These are phyloP conservation scores for Pseudococcus viburni DNA, from an alignment of 2,888 invertebrate genomes.

Conservation along the genomic window DNA sequence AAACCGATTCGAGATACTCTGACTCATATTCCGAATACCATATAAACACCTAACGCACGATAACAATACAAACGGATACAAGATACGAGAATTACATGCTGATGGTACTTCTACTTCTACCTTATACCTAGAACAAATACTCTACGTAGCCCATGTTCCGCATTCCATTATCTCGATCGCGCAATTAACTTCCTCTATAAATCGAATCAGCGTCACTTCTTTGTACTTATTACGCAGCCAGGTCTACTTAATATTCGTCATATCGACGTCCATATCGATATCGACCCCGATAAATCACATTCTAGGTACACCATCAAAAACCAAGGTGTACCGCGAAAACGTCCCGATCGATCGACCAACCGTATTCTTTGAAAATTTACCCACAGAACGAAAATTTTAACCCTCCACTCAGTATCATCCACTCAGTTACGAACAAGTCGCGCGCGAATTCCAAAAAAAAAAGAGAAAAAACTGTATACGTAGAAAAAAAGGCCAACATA, in stretches of 20 bases:
- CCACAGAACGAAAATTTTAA: not conserved
- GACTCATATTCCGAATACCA: too few relatives aligned
- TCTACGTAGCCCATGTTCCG: not conserved
- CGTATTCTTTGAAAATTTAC: not conserved
- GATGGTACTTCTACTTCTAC: not conserved
- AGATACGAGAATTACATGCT: not conserved
- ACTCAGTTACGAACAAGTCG: not conserved
- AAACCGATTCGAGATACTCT: too few relatives aligned
- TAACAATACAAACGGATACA: not conserved
- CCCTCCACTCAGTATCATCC: not conserved
- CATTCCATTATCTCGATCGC: constrained; percentile 12
- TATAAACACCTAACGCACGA: too few relatives aligned
- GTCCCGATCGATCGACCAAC: not conserved
- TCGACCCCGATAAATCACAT: too few relatives aligned
- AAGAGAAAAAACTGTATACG: not conserved
- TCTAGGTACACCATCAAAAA: too few relatives aligned
- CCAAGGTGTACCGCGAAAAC: not conserved
- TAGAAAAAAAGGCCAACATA: not conserved
- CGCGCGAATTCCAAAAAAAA: not conserved
- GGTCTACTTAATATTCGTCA: not conserved
- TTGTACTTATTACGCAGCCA: not conserved
- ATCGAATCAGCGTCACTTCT: not conserved
- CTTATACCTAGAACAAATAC: too few relatives aligned
- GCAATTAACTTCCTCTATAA: constrained; percentile 4
- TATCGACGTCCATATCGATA: too few relatives aligned